Base-by-base conservation (phyloP, 2,888 invertebrate species). In the Aporophyla lueneburgensis region DNA sequence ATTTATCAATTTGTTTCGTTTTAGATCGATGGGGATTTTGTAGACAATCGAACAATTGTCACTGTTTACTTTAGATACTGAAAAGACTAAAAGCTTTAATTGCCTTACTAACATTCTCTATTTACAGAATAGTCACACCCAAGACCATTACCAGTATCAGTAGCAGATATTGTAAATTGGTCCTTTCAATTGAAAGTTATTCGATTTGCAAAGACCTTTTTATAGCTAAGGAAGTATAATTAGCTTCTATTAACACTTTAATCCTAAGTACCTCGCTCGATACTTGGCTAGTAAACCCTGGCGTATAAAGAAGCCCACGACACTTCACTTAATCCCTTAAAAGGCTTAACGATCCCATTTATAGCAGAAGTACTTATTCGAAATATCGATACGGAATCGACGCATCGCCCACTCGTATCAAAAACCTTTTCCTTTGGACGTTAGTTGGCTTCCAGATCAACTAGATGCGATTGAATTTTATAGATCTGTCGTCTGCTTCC, bases 261-360 rank as follows among this genome's bases (percentile, higher is more conserved):
- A 82, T 74, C 71, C 49, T 53, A 67, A 73, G 53, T 59, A 78
- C 58, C 73, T 62, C n/a, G 40, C 46, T 63, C 27, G 58, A 68
- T 66, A 74, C 67, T 76, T 53, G 33, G 40, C 51, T 71, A 63
- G 69, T 65, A 71, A 83, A 58, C 33, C 68, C 46, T 69, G 78
- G 78, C 70, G n/a, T 78, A 78, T 77, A 76, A 67, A 76, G 79
- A 86, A 86, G 82, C 86, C 88, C 71, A 78, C 69, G 65, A 78
- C 74, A 76, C 74, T 81, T 71, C 71, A 76, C 67, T 74, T 81
- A 78, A 87, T 77, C 82, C 73, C 62, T 81, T 87, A 61, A 77
- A 83, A 80, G 85, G 82, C 74, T 87, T 86, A 74, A 80, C 80
- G 80, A 53, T 74, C 62, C 75, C 68, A 84, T 87, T 81, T 74